Conservation (phyloP, 2,888 invertebrate genomes). For the Hirtodrosophila trivittata region DNA sequence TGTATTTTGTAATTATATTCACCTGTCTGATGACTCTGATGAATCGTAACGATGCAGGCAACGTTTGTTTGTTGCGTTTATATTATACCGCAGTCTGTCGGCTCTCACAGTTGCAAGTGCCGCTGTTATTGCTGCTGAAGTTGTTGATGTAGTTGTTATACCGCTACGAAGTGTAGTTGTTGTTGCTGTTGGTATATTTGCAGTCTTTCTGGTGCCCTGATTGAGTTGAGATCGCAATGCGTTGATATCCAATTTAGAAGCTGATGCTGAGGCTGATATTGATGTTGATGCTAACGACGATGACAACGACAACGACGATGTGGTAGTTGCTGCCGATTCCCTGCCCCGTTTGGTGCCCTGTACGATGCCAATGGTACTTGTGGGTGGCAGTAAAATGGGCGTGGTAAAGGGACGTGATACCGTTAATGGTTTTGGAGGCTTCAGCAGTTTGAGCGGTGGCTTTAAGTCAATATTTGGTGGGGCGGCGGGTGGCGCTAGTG, state of each 20-base stretch:
- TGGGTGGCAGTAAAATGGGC: slow-evolving; percentile 47
- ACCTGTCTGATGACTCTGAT: slow-evolving; percentile 97
- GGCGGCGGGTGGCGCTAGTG: slow-evolving; percentile 19
- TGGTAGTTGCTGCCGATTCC: slow-evolving; percentile 10
- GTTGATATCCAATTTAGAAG: slow-evolving; percentile 66
- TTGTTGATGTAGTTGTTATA: slow-evolving; percentile 15
- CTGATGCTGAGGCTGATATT: slow-evolving; percentile 12
- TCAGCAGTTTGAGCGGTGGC: slow-evolving; percentile 51
- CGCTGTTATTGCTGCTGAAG: slow-evolving; percentile 21
- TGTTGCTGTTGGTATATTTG: slow-evolving; percentile 33
- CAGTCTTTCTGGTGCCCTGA: slow-evolving; percentile 63
- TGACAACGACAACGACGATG: slow-evolving; percentile 1
- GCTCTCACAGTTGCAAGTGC: slow-evolving; percentile 60
- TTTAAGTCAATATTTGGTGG: slow-evolving; percentile 56
- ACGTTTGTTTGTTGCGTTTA: slow-evolving; percentile 88
- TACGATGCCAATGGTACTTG: slow-evolving; percentile 68
- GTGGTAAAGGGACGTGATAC: slow-evolving; percentile 47
- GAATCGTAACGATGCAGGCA: slow-evolving; percentile 96
- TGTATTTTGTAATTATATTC: slow-evolving; percentile 77
- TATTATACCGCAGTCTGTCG: slow-evolving; percentile 85
- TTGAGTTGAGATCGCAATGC: slow-evolving; percentile 73
- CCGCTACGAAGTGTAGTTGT: slow-evolving; percentile 21
- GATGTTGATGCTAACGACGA: not conserved
- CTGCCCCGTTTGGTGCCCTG: slow-evolving; percentile 66
- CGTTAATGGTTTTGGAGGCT: slow-evolving; percentile 12